Evolutionary conservation across 1,140 invertebrate species (phyloP).

Genomic region (Atopsyche davidsoni): DNA sequence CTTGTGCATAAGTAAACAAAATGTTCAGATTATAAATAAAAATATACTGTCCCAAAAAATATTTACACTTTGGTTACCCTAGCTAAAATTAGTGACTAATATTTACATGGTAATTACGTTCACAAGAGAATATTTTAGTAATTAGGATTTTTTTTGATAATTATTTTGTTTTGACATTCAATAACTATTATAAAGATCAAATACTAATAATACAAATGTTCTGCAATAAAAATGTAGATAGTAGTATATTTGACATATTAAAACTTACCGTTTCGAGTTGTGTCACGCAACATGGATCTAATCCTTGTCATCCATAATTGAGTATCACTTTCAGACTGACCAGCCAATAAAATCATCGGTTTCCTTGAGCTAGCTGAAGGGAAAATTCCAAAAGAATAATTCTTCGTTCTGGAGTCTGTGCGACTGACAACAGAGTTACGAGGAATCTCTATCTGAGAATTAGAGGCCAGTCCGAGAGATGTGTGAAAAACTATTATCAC

Average conservation of each 20-base stretch:
- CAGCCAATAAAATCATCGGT: constrained; percentile 16
- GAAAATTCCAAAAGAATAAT: constrained; percentile 26
- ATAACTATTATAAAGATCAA: no score
- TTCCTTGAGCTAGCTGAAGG: constrained; percentile 9
- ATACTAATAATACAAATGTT: no score
- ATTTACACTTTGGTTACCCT: no score
- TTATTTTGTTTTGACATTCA: no score
- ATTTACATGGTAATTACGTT: no score
- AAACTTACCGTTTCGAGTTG: constrained; percentile 14
- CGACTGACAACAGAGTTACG: constrained; percentile 16
- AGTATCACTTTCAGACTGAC: constrained; percentile 26
- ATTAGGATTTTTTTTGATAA: no score
- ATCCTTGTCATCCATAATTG: constrained; percentile 27
- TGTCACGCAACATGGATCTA: constrained; percentile 22
- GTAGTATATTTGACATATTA: constrained; percentile 16
- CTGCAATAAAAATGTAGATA: no score
- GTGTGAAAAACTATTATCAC: constrained; percentile 23
- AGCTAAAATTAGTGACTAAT: no score
- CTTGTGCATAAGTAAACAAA: no score
- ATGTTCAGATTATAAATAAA: no score
- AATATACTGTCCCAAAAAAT: no score
- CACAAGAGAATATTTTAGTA: no score
- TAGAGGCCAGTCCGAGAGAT: constrained; percentile 18
- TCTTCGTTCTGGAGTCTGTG: constrained; percentile 19
- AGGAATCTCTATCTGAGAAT: constrained; percentile 26